Evolutionary conservation across 2,797 vertebrate genomes (phyloP).

Genomic region (Alauda arvensis): DNA sequence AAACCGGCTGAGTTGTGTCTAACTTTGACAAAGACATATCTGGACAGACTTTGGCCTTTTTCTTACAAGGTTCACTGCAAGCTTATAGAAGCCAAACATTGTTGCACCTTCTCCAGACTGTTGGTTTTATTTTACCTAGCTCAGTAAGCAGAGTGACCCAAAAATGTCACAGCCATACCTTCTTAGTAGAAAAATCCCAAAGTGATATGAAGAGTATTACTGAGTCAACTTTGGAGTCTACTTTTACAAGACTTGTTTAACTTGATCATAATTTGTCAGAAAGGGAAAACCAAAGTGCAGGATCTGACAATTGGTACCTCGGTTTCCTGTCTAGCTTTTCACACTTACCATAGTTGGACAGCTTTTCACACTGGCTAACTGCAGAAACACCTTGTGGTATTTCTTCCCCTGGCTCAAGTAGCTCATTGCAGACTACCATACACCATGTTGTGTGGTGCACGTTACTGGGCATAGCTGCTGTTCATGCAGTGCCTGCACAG

Average conservation of each 20-base stretch:
- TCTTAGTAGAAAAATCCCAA: background rate
- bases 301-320: background rate
- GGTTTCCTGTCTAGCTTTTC: background rate
- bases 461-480: background rate
- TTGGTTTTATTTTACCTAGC: background rate
- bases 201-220: background rate
- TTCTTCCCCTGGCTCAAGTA: background rate
- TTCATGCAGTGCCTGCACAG: background rate
- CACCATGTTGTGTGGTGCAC: background rate
- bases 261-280: background rate
- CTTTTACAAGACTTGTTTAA: background rate
- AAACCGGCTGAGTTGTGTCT: conserved; percentile 11
- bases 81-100: background rate
- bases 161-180: background rate
- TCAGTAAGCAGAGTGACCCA: background rate
- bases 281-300: background rate
- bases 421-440: background rate
- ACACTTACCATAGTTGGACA: background rate
- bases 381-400: background rate
- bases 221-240: background rate
- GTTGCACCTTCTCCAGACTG: background rate
- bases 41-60: background rate
- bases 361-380: background rate
- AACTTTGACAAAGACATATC: background rate
- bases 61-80: background rate